These are phyloP conservation scores for Lacerta bilineata DNA, from an alignment of 2,797 vertebrate genomes.

Conservation along the genomic window DNA sequence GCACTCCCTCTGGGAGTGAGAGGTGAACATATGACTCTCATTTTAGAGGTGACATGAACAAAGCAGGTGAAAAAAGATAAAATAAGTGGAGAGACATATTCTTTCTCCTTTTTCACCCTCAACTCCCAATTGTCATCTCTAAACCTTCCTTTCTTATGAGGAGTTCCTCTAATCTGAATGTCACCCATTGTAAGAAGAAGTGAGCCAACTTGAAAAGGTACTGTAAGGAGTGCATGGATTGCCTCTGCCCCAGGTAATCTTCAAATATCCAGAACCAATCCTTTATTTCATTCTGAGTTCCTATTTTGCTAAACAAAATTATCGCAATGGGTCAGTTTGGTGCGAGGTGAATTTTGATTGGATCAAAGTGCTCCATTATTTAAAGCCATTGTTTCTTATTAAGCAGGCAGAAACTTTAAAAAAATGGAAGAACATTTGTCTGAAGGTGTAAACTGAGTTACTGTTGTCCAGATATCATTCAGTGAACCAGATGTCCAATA, in stretches of 20 bases:
- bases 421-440: neutral
- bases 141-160: neutral
- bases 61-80: neutral
- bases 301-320: conserved; percentile 14
- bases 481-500: neutral
- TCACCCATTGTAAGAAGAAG: neutral
- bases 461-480: neutral
- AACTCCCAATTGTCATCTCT: neutral
- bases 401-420: accelerated
- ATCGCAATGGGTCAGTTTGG: neutral
- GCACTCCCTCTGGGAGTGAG: neutral
- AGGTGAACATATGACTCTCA: neutral
- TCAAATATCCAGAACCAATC: neutral
- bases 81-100: neutral
- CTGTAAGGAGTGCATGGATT: neutral
- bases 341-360: conserved; percentile 20
- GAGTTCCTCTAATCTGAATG: neutral
- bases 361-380: conserved; percentile 8
- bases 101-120: neutral
- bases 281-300: neutral
- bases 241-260: neutral
- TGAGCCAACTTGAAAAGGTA: neutral
- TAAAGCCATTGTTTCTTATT: neutral
- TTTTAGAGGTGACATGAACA: neutral
- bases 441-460: neutral